A percentile compares a stretch with the other conserved stretches of the same genome.
Conservation (phyloP, 1,140 invertebrate genomes). For the Panagrolaimus sp. region DNA sequence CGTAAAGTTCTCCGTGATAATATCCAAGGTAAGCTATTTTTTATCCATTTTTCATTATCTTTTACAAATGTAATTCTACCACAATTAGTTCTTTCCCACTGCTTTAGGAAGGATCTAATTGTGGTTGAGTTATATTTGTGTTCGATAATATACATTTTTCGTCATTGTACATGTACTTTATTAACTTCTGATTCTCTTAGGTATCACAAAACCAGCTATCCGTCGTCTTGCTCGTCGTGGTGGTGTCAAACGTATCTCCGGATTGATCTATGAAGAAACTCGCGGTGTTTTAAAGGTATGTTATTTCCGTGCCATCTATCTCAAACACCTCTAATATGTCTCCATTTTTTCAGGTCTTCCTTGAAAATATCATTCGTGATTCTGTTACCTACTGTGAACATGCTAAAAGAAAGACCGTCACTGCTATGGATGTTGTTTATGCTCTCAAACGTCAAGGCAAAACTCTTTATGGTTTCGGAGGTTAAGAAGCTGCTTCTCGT, state of each 20-base stretch:
- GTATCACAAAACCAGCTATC: constrained; percentile 69
- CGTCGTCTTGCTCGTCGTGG: constrained; percentile 69
- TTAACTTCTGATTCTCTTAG: too few species aligned
- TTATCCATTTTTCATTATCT: too few species aligned
- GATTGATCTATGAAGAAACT: constrained; percentile 69
- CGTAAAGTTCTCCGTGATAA: constrained; percentile 68
- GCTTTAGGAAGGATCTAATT: too few species aligned
- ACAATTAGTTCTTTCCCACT: too few species aligned
- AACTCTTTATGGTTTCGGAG: constrained; percentile 13
- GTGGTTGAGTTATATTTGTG: too few species aligned
- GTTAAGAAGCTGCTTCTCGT: neutral
- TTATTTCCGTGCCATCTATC: constrained; percentile 55
- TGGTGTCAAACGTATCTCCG: constrained; percentile 72
- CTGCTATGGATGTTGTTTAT: constrained; percentile 63
- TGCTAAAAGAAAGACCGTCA: constrained; percentile 75
- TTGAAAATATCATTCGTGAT: constrained; percentile 75
- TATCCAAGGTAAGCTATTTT: constrained; percentile 73
- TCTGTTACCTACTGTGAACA: constrained; percentile 77
- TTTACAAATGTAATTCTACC: too few species aligned
- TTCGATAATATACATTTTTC: too few species aligned
- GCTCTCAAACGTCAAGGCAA: constrained; percentile 70
- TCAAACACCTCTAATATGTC: too few species aligned
- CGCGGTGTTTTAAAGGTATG: constrained; percentile 62
- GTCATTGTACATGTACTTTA: too few species aligned
- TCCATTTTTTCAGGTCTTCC: constrained; percentile 62